Evolutionary conservation across 2,888 invertebrate species (phyloP).

Genomic region (Argyra leucocephala): DNA sequence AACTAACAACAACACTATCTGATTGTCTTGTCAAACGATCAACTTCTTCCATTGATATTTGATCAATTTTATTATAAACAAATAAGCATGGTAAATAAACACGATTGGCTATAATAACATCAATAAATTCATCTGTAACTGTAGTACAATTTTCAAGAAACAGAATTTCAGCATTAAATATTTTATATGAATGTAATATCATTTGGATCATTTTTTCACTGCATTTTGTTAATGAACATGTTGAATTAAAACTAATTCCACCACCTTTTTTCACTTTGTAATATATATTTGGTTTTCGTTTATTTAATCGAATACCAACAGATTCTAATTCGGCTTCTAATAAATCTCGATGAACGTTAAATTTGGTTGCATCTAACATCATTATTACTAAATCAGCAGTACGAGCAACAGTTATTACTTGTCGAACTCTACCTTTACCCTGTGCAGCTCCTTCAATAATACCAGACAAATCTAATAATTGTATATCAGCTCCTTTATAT

Average conservation of each 20-base stretch:
- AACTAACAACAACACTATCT: slow-evolving; percentile 89
- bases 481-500: slow-evolving; percentile 97
- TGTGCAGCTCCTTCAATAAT: slow-evolving; percentile 99
- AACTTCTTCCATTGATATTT: slow-evolving; percentile 97
- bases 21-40: slow-evolving; percentile 82
- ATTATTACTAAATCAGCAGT: slow-evolving; percentile 96
- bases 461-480: slow-evolving; percentile 94
- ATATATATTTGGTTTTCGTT: slow-evolving; percentile 92
- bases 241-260: slow-evolving; percentile 93
- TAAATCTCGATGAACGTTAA: slow-evolving; percentile 84
- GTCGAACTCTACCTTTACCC: slow-evolving; percentile 81
- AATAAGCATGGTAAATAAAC: slow-evolving; percentile 95
- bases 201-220: slow-evolving; percentile 97
- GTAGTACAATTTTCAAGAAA: slow-evolving; percentile 93
- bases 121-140: slow-evolving; percentile 94
- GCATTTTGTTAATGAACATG: slow-evolving; percentile 81
- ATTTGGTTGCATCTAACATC: slow-evolving; percentile 99
- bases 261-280: slow-evolving; percentile 96
- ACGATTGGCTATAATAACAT: slow-evolving; percentile 92
- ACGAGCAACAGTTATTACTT: slow-evolving; percentile 96
- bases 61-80: slow-evolving; percentile 99
- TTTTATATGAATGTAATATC: slow-evolving; percentile 97
- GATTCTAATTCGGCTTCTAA: slow-evolving; percentile 92
- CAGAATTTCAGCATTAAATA: slow-evolving; percentile 89
- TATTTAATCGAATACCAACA: slow-evolving; percentile 95